Evolutionary conservation across 2,888 invertebrate genomes (phyloP), one percentile per base, ranked within the genome.

Genomic region (Ormyrus pomaceus): DNA sequence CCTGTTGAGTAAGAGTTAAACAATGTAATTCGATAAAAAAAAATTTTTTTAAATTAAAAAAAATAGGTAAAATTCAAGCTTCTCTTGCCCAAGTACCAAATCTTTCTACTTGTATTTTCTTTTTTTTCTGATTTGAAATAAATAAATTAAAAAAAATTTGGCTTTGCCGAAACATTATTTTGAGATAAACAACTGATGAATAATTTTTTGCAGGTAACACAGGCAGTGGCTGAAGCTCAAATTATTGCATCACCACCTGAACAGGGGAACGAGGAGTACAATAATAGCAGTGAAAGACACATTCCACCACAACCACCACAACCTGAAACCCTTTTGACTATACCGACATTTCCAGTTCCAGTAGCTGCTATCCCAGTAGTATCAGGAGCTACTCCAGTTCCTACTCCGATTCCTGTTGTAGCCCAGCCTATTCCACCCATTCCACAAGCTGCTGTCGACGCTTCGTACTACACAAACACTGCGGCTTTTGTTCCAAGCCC

Each of bases 401-500:
- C 75, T 53, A 87, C 87, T n/a, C 86, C 89, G 6, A 87, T 90
- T 59, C 88, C 91, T 1, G 89, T 91, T 13, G 87, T 90, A 8
- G 86, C 89, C n/a, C 90, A 89, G 79, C 77, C 82, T 6, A 76
- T 82, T 9, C 77, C 72, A 4, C 9, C 77, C 7, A 79, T 79
- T 11, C 85, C 86, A 66, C 85, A 87, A 68, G 86, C 89, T 46
- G 83, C 89, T 3, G 88, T 89, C 1, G 90, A 91, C 59, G 83
- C 88, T 5, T 88, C 89, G 1, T 91, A 87, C 72, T 91, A 90
- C 77, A 87, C 89, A 1, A 89, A 86, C 72, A 87, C 93, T 13
- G 91, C 92, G 48, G 92, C 91, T 71, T 92, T 92, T 65, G 93
- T 93, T 48, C 91, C 92, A n/a, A 92, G 92, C 50, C 92, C 92